phyloP scores from a whole-genome alignment of 2,113 vertebrate genomes.

The Ancistrus triradiatus region DNA sequence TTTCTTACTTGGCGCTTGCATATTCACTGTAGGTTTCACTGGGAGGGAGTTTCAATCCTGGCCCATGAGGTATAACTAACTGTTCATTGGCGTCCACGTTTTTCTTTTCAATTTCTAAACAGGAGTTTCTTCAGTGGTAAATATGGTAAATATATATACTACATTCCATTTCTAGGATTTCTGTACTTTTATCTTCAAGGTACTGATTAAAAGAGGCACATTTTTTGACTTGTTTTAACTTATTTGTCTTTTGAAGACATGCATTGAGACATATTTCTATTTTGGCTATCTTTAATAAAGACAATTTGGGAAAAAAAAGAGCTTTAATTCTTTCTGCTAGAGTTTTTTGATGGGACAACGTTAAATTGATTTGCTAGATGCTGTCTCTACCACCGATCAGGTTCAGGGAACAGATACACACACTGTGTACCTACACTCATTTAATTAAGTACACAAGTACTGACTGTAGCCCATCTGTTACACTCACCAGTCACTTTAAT shows the following conservation, averaged over 20 bases:
- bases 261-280: constrained; percentile 57
- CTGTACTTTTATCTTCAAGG: neutral
- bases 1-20: neutral
- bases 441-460: no score
- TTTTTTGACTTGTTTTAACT: constrained; percentile 67
- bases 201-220: constrained; percentile 13
- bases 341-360: neutral
- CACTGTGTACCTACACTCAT: no score
- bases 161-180: neutral
- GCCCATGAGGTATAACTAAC: no score
- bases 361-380: no score
- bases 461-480: no score
- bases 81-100: neutral
- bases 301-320: constrained; percentile 72
- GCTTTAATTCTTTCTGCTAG: neutral
- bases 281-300: constrained; percentile 74
- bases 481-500: no score
- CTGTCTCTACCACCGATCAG: no score
- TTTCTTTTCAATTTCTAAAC: constrained; percentile 1
- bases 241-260: constrained; percentile 82
- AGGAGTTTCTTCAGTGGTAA: neutral
- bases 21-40: neutral
- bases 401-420: no score
- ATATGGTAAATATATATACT: neutral
- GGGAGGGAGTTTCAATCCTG: neutral